Evolutionary conservation across 2,888 invertebrate species (phyloP).

Genomic region (Bembecia ichneumoniformis): DNA sequence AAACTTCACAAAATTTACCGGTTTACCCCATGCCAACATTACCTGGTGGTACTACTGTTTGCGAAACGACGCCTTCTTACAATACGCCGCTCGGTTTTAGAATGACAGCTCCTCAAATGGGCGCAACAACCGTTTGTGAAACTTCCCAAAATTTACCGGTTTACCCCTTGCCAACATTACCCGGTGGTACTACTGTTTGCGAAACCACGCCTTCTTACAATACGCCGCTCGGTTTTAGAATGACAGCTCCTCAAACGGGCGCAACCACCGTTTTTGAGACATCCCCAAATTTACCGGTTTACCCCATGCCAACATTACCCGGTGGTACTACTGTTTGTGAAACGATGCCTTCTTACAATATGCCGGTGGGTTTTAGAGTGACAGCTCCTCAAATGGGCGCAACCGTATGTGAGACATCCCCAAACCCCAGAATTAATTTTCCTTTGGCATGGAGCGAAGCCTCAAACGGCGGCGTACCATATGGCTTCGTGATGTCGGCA

Average conservation of each 20-base stretch:
- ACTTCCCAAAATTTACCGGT: slow-evolving; percentile 8
- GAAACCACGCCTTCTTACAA: not conserved
- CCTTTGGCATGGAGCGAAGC: not conserved
- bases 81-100: not conserved
- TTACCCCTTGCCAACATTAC: not conserved
- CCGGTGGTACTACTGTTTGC: not conserved
- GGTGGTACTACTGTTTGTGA: not conserved
- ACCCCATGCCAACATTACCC: not conserved
- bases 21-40: not conserved
- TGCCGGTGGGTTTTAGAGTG: slow-evolving; percentile 1
- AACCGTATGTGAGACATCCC: slow-evolving; percentile 2
- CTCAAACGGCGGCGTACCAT: not conserved
- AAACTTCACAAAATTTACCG: slow-evolving; percentile 5
- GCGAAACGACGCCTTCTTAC: slow-evolving; percentile 11
- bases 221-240: slow-evolving; percentile 1
- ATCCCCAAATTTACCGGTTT: slow-evolving; percentile 3
- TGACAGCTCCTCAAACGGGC: not conserved
- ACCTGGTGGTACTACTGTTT: slow-evolving; percentile 6
- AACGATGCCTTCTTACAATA: not conserved
- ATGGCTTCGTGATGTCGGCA: not conserved
- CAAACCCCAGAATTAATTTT: slow-evolving; percentile 3
- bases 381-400: not conserved
- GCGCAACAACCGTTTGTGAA: slow-evolving; percentile 13
- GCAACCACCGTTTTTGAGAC: slow-evolving; percentile 2
- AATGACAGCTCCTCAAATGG: slow-evolving; percentile 1